These are phyloP conservation scores for Gasterosteus aculeatus DNA, from an alignment of 2,113 vertebrate species.

Conservation along the genomic window DNA sequence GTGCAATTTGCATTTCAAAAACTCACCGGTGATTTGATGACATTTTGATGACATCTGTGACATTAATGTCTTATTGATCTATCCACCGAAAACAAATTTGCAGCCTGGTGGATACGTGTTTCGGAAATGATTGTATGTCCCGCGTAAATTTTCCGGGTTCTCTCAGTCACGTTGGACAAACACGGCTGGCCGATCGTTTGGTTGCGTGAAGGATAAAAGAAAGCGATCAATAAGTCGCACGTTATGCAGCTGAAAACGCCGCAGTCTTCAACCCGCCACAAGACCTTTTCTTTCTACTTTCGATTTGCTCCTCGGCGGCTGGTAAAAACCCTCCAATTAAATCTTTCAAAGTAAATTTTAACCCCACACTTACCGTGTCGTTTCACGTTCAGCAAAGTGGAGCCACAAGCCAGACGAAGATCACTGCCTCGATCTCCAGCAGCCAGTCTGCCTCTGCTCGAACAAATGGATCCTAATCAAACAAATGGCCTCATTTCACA, in stretches of 20 bases:
- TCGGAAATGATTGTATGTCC: neutral
- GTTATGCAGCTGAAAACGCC: neutral
- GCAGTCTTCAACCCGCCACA: neutral
- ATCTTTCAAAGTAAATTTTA: slow-evolving; percentile 11
- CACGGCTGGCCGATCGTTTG: slow-evolving; percentile 15
- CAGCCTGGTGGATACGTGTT: neutral
- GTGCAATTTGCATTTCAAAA: slow-evolving; percentile 12
- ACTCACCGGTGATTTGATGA: neutral
- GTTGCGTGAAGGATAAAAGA: slow-evolving; percentile 25
- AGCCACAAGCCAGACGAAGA: slow-evolving; percentile 7
- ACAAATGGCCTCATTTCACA: slow-evolving; percentile 20
- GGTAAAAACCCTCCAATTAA: neutral
- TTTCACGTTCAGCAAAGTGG: slow-evolving; percentile 23
- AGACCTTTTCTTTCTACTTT: neutral
- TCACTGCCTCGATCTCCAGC: slow-evolving; percentile 21
- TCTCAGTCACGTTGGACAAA: neutral
- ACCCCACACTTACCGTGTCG: neutral
- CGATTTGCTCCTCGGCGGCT: neutral
- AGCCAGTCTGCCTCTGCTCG: slow-evolving; percentile 28
- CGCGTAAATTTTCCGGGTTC: slow-evolving; percentile 1
- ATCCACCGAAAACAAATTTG: neutral
- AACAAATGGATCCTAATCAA: slow-evolving; percentile 50
- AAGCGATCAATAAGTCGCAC: slow-evolving; percentile 18
- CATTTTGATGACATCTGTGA: slow-evolving; percentile 5
- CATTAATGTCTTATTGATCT: slow-evolving; percentile 18